Evolutionary conservation across 2,113 vertebrate species (phyloP).

Genomic region (Heteronetta atricapilla): DNA sequence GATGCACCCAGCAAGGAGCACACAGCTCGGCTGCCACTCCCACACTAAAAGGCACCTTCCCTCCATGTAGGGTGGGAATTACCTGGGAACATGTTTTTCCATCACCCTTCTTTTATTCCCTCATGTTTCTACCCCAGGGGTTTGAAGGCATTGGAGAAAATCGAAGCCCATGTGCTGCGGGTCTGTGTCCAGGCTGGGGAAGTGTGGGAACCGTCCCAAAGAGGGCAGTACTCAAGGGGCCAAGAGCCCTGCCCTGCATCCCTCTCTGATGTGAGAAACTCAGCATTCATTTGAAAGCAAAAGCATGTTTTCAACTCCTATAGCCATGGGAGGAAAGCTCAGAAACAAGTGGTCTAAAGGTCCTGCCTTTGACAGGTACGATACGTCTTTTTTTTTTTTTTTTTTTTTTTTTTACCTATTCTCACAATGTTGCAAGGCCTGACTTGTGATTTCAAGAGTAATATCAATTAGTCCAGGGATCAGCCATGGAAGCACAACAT

Average conservation of each 20-base stretch:
- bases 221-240: neutral
- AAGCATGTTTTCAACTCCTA: neutral
- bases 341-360: no score
- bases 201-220: neutral
- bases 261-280: no score
- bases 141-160: neutral
- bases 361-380: neutral
- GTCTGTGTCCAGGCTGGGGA: neutral
- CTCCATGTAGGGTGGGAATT: neutral
- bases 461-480: neutral
- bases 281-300: neutral
- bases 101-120: neutral
- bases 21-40: neutral
- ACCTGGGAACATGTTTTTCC: neutral
- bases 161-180: neutral
- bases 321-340: neutral
- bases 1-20: neutral
- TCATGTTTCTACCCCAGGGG: neutral
- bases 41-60: neutral
- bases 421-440: neutral
- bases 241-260: neutral
- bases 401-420: neutral
- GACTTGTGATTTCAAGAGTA: neutral
- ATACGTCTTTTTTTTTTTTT: neutral
- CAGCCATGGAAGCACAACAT: neutral